A percentile compares a stretch with the other conserved stretches of the same genome.
Conservation (phyloP, 1,140 invertebrate genomes). For the Prorops nasuta region DNA sequence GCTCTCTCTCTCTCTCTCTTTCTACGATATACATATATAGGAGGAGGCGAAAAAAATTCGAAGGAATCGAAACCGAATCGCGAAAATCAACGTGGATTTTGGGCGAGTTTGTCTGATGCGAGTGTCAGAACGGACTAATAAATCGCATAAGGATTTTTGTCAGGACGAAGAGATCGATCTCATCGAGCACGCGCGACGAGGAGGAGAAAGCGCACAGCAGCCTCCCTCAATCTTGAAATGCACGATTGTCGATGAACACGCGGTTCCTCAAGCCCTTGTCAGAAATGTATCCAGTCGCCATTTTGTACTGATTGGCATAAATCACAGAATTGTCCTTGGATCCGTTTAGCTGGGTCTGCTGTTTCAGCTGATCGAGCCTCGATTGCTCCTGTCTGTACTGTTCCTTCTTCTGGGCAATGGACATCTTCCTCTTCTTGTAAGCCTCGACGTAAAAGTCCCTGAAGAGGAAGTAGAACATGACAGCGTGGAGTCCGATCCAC, state of each 20-base stretch:
- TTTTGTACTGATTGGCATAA: constrained; percentile 49
- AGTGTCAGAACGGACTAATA: too few species aligned
- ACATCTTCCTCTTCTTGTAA: constrained; percentile 54
- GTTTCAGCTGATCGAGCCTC: background rate
- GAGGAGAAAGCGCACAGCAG: too few species aligned
- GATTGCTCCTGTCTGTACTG: constrained; percentile 26
- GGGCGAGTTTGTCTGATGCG: too few species aligned
- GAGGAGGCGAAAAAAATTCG: too few species aligned
- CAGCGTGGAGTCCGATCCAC: constrained; percentile 71
- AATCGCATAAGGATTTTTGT: too few species aligned
- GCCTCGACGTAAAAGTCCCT: constrained; percentile 72
- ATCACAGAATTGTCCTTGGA: constrained; percentile 18
- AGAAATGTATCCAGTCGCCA: constrained; percentile 51
- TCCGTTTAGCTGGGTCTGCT: constrained; percentile 15
- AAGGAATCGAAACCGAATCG: too few species aligned
- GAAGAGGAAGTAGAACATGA: constrained; percentile 80
- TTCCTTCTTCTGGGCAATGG: constrained; percentile 7
- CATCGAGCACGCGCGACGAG: too few species aligned
- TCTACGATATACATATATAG: too few species aligned
- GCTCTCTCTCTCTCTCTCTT: too few species aligned
- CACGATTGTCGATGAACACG: constrained; percentile 48
- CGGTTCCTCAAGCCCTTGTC: constrained; percentile 48
- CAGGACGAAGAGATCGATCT: too few species aligned
- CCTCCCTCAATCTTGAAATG: constrained; percentile 27
- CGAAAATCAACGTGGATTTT: too few species aligned